Evolutionary conservation across 2,888 invertebrate genomes (phyloP), one percentile per base, ranked within the genome.

Genomic region (Noctua janthe): DNA sequence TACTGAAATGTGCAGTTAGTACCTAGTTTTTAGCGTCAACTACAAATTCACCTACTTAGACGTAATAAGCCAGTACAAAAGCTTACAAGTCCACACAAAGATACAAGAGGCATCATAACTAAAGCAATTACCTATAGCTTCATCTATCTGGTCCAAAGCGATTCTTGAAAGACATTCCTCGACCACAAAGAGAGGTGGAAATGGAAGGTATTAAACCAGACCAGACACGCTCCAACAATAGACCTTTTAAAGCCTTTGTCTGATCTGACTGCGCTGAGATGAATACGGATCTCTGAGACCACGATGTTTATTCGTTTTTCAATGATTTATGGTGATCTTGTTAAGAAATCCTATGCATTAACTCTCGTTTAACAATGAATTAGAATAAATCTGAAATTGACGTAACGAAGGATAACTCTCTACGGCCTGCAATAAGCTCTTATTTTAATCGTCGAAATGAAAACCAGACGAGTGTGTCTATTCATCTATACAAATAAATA

Each of bases 171-270:
- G 92, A 90, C 92, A 92, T 93, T 93, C 92, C 89, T 87, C 82
- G 77, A 81, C 80, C 87, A 94, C 92, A 93, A 93, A 92, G 91
- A 90, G 85, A 91, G 90, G 92, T 92, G 92, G 93, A 88, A 94
- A 94, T 94, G 92, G 92, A 92, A 90, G 92, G 93, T 92, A 93
- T 94, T 94, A 92, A 92, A 90, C 89, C 91, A 90, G 92, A 90
- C 89, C 91, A 90, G 93, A 92, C 92, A 90, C 89, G 92, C 82
- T 89, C 87, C 88, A 88, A 95, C 95, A 95, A 95, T 94, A 89
- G 92, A 84, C 92, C 94, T 94, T 93, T 93, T 92, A 92, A 92
- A 89, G 87, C 90, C 91, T 93, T 95, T 94, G 94, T 94, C 91
- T 90, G 92, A 85, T 86, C 83, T 85, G 83, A 83, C 86, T 88